A percentile compares a stretch with the other conserved stretches of the same genome.
Evolutionary conservation across 2,797 vertebrate genomes (phyloP).

Genomic region (Syncerus caffer): DNA sequence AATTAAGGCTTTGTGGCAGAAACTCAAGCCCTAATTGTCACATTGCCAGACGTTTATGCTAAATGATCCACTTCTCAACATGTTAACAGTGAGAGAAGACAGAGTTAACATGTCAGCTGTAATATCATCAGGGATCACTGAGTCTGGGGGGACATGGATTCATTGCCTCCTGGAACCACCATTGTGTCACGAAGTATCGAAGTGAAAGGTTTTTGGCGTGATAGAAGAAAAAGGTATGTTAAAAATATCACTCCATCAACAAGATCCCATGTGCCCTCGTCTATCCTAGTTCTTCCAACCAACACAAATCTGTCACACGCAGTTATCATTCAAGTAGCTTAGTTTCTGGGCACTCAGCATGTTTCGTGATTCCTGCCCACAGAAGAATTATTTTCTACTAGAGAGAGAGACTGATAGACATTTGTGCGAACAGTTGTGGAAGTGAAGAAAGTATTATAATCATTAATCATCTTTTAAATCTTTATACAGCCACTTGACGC

Average conservation of each 20-base stretch:
- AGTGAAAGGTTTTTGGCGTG: not conserved
- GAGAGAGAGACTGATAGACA: not conserved
- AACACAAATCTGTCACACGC: fast-evolving
- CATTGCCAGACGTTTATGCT: not conserved
- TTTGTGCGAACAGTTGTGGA: too few species aligned
- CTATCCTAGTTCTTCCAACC: not conserved
- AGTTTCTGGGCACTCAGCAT: fast-evolving
- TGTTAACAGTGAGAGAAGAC: not conserved
- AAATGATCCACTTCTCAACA: not conserved
- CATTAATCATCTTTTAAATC: not conserved
- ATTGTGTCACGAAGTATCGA: fast-evolving
- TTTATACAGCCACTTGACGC: fast-evolving
- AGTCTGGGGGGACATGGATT: too few species aligned
- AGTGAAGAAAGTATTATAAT: not conserved
- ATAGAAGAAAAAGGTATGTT: not conserved
- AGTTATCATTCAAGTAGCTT: fast-evolving
- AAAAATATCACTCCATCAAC: not conserved
- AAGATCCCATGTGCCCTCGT: fast-evolving
- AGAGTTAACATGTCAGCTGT: fast-evolving
- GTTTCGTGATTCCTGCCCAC: fast-evolving
- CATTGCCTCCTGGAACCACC: not conserved
- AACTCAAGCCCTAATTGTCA: not conserved
- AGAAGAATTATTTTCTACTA: not conserved
- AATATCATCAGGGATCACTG: fast-evolving
- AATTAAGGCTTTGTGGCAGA: not conserved